These are phyloP conservation scores for Parazoanthus darwini DNA, from an alignment of 92 coral and sea anemone species.

Conservation along the genomic window DNA sequence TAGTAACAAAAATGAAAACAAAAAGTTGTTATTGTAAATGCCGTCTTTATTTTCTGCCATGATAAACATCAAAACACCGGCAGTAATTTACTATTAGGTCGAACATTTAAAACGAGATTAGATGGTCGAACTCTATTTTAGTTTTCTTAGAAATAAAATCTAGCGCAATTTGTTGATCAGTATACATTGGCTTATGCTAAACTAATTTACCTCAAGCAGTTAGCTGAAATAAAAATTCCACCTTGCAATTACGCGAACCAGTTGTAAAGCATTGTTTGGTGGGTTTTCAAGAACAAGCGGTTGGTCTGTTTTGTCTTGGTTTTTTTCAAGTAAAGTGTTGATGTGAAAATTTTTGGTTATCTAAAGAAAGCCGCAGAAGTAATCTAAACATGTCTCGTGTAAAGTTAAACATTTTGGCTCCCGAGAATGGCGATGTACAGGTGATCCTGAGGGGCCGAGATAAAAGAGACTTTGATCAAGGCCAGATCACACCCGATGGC, in stretches of 20 bases:
- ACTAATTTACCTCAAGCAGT: constrained; percentile 27
- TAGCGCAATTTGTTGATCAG: background rate
- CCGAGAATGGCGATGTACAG: constrained; percentile 37
- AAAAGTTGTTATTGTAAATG: background rate
- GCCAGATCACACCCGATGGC: constrained; percentile 23
- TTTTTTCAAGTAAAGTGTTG: background rate
- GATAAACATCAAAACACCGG: background rate
- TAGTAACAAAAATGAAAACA: too few species aligned
- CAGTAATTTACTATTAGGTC: background rate
- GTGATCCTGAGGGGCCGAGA: constrained; percentile 29
- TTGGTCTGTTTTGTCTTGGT: background rate
- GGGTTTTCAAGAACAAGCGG: background rate
- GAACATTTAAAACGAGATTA: background rate
- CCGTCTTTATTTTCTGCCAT: too few species aligned
- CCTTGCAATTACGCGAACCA: background rate
- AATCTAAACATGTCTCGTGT: constrained; percentile 16
- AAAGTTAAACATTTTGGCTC: constrained; percentile 30
- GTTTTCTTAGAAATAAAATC: constrained; percentile 11
- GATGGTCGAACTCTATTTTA: background rate
- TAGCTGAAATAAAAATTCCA: background rate
- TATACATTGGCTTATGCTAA: constrained; percentile 7
- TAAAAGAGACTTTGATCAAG: constrained; percentile 7
- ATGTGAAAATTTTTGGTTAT: background rate
- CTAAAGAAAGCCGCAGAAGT: background rate
- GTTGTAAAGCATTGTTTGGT: background rate